Percentiles rank a stretch among this genome's conserved stretches.
Evolutionary conservation across 2,797 vertebrate species (phyloP).

Genomic region (Peromyscus attwateri): DNA sequence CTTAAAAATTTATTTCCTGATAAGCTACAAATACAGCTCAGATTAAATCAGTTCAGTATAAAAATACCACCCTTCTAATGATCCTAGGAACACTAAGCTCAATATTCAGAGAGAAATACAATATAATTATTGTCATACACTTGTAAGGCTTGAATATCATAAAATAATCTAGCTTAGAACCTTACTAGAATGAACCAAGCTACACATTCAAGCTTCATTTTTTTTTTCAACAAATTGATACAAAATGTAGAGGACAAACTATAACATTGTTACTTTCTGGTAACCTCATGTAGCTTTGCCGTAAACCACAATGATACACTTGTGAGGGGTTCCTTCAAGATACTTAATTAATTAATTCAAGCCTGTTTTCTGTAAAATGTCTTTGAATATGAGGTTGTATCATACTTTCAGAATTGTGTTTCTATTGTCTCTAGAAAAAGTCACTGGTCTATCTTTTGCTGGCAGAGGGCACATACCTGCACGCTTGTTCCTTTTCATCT

Average conservation of each 20-base stretch:
- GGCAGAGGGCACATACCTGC: slow-evolving; percentile 74
- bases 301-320: background rate
- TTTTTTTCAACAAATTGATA: slow-evolving; percentile 43
- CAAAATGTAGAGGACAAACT: slow-evolving; percentile 25
- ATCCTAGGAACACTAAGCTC: slow-evolving; percentile 3
- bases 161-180: slow-evolving; percentile 32
- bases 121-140: slow-evolving; percentile 21
- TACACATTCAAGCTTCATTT: background rate
- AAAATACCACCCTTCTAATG: background rate
- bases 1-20: background rate
- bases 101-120: slow-evolving; percentile 25
- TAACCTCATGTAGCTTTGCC: background rate
- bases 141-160: background rate
- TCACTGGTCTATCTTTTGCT: slow-evolving; percentile 60
- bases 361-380: slow-evolving; percentile 58
- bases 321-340: background rate
- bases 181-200: background rate
- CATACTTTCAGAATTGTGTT: slow-evolving; percentile 50
- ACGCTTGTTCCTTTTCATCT: slow-evolving; percentile 54
- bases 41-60: background rate
- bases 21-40: background rate
- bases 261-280: background rate
- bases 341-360: slow-evolving; percentile 35
- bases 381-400: background rate
- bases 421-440: slow-evolving; percentile 69